Evolutionary conservation across 2,888 invertebrate species (phyloP).

Genomic region (Deilephila porcellus): DNA sequence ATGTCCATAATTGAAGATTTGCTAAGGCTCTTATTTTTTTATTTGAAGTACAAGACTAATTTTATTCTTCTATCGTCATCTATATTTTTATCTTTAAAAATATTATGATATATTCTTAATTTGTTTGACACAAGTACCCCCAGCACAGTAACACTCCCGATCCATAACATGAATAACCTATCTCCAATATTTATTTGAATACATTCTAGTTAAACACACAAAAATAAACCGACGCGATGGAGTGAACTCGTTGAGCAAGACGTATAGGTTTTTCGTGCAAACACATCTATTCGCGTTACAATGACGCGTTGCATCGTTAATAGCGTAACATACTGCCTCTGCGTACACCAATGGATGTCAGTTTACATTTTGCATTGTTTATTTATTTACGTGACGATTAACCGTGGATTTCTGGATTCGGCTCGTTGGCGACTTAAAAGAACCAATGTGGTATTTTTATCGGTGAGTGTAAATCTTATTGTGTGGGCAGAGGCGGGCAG

Average conservation of each 20-base stretch:
- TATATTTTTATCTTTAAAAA: too few species aligned
- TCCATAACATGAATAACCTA: neutral
- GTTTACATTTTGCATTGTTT: slow-evolving; percentile 47
- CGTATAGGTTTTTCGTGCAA: slow-evolving; percentile 24
- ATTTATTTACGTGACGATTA: slow-evolving; percentile 51
- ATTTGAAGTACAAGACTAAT: too few species aligned
- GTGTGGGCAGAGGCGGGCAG: slow-evolving; percentile 65
- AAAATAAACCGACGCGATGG: slow-evolving; percentile 19
- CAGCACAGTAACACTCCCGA: neutral
- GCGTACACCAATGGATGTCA: neutral
- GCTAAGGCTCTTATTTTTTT: too few species aligned
- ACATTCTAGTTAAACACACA: slow-evolving; percentile 8
- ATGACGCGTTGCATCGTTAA: slow-evolving; percentile 28
- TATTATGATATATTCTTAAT: neutral
- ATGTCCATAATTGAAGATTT: too few species aligned
- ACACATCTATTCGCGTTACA: slow-evolving; percentile 26
- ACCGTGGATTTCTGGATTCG: slow-evolving; percentile 49
- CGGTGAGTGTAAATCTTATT: slow-evolving; percentile 75
- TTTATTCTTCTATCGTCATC: too few species aligned
- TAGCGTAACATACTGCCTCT: slow-evolving; percentile 25
- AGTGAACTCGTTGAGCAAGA: slow-evolving; percentile 25
- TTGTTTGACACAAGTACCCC: neutral
- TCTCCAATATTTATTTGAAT: slow-evolving; percentile 19
- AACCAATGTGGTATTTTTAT: slow-evolving; percentile 75
- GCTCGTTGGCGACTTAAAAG: slow-evolving; percentile 61